phyloP scores from a whole-genome alignment of 1,140 invertebrate species.

The Trichonephila clavata region DNA sequence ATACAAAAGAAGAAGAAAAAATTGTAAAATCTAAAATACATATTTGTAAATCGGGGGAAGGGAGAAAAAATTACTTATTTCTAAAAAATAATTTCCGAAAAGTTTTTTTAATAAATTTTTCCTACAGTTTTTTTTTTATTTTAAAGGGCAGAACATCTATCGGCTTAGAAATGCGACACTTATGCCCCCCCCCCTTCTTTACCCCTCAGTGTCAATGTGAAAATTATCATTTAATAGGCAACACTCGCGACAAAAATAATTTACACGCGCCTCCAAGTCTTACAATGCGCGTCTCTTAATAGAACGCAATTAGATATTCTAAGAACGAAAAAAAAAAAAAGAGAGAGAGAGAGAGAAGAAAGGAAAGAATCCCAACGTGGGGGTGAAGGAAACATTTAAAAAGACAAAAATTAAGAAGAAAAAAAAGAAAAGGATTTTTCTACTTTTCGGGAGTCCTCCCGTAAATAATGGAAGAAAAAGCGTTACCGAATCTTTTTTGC shows the following conservation, averaged over 20 bases:
- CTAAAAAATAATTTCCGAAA: too few species aligned
- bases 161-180: too few species aligned
- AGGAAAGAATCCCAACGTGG: background rate
- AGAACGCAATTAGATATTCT: slow-evolving; percentile 30
- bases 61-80: too few species aligned
- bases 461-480: slow-evolving; percentile 31
- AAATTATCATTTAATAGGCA: background rate
- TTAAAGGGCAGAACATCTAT: too few species aligned
- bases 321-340: background rate
- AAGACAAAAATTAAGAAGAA: background rate
- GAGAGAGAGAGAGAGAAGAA: background rate
- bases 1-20: too few species aligned
- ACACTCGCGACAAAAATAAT: background rate
- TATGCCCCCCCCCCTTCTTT: too few species aligned
- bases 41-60: too few species aligned
- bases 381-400: background rate
- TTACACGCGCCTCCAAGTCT: slow-evolving; percentile 18
- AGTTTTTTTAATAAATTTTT: too few species aligned
- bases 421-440: background rate
- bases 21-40: too few species aligned
- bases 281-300: background rate
- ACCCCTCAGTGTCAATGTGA: background rate
- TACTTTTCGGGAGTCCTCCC: too few species aligned
- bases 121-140: too few species aligned
- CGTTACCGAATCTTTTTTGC: slow-evolving; percentile 38